phyloP scores from a whole-genome alignment of 1,140 invertebrate species.

The Oncopodura yosiiana region DNA sequence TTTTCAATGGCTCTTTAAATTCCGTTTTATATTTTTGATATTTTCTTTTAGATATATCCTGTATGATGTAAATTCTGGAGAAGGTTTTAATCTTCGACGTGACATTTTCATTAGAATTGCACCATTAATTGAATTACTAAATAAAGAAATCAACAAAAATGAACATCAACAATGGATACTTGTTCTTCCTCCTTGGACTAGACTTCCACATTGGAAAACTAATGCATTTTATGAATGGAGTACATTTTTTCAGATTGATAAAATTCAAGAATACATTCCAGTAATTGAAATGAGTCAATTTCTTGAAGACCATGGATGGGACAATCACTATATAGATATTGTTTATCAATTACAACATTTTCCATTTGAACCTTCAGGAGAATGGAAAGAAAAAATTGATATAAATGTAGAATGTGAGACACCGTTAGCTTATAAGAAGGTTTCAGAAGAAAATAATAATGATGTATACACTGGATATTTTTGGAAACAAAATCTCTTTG shows the following conservation, averaged over 20 bases:
- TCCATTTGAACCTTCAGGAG: slow-evolving; percentile 64
- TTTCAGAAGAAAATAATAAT: slow-evolving; percentile 36
- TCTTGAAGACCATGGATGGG: slow-evolving; percentile 38
- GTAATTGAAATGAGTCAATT: slow-evolving; percentile 58
- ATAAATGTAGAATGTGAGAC: slow-evolving; percentile 45
- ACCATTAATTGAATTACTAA: slow-evolving; percentile 59
- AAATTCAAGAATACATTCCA: slow-evolving; percentile 66
- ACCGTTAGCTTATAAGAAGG: slow-evolving; percentile 10
- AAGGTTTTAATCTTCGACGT: slow-evolving; percentile 91
- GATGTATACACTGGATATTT: slow-evolving; percentile 45
- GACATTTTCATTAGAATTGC: slow-evolving; percentile 92
- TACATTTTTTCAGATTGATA: slow-evolving; percentile 74
- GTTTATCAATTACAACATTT: slow-evolving; percentile 77
- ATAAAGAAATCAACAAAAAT: slow-evolving; percentile 43
- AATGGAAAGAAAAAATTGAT: slow-evolving; percentile 74
- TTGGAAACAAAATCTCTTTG: slow-evolving; percentile 56
- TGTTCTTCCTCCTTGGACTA: slow-evolving; percentile 81
- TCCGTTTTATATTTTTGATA: too few relatives aligned
- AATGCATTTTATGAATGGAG: slow-evolving; percentile 57
- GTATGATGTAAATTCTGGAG: slow-evolving; percentile 86
- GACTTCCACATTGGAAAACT: slow-evolving; percentile 78
- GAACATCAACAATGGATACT: slow-evolving; percentile 46
- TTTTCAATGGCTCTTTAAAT: too few relatives aligned
- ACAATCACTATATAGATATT: slow-evolving; percentile 55
- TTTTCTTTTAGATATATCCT: slow-evolving; percentile 55